Base-by-base conservation (phyloP, 2,888 invertebrate genomes). In the Sthenelais limicola region DNA sequence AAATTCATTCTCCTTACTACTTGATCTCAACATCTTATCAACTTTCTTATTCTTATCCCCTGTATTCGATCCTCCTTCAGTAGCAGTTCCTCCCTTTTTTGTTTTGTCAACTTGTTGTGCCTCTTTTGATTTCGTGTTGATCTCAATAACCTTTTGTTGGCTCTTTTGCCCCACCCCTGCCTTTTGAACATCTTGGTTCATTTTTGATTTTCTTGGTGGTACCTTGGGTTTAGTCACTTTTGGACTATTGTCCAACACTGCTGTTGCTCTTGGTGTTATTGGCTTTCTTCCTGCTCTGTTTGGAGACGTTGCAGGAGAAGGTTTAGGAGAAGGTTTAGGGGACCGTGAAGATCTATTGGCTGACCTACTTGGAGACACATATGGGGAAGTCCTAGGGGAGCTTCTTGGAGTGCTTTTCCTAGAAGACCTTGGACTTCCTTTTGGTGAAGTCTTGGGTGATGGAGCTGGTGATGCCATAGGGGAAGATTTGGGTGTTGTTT, bases 1-100 rank as follows among this genome's bases (percentile, higher is more conserved):
- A 28, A 81, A 80, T 49, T 81, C 78, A 77, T 81, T 47, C 80
- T 78, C 62, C 80, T 67, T 67, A n/a, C 49, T 67, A n/a, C n/a
- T n/a, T n/a, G n/a, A n/a, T n/a, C n/a, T n/a, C 1, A 49, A 9
- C 48, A 28, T 49, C 32, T 48, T 4, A n/a, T 62, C 43, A 4
- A 62, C 33, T 32, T 66, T 26, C 21, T 15, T 15, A 54, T 18
- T 18, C 54, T 54, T 54, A 26, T 54, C 30, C 4, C 26, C 30
- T 2, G 4, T 66, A 21, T n/a, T 7, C 12, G 66, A 1, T 1
- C 35, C 56, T 32, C 5, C 12, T 12, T 56, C 1, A 4, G 26
- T 66, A 28, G 3, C 18, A 5, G 58, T 30, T 33, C 52, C 21
- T 52, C 9, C 21, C 15, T 7, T 24, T 35, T 30, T 33, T 32